Conservation (phyloP, 2,113 vertebrate species). For the Cryptotis parvus region DNA sequence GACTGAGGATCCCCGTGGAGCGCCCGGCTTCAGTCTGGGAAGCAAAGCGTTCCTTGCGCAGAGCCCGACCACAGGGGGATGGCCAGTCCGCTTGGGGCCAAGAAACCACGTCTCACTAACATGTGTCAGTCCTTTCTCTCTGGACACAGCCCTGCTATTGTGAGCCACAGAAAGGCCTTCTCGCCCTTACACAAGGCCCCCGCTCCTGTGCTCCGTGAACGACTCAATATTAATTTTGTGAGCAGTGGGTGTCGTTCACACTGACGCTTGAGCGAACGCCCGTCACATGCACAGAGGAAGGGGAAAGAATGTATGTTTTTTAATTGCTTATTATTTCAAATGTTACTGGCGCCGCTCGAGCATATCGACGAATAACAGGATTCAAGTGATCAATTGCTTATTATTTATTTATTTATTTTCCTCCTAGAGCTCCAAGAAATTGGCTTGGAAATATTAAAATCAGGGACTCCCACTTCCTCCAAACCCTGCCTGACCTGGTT, state of each 20-base stretch:
- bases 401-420: background rate
- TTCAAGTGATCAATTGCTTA: too few species aligned
- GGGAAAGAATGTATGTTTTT: background rate
- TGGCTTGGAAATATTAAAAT: background rate
- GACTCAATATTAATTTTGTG: conserved; percentile 45
- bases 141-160: conserved; percentile 73
- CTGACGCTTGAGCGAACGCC: background rate
- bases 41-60: conserved; percentile 81
- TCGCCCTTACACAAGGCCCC: conserved; percentile 72
- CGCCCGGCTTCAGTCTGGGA: conserved; percentile 52
- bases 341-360: too few species aligned
- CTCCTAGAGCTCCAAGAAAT: background rate
- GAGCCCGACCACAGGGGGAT: conserved; percentile 67
- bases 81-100: conserved; percentile 78
- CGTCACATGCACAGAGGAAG: background rate
- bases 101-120: conserved; percentile 77
- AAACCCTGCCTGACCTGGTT: background rate
- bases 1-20: conserved; percentile 68
- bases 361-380: too few species aligned
- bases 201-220: conserved; percentile 62
- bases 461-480: accelerated
- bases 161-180: conserved; percentile 69
- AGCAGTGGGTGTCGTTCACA: background rate
- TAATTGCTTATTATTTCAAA: too few species aligned
- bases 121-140: conserved; percentile 73